These are phyloP conservation scores for Dermolepida albohirtum DNA, from an alignment of 2,888 invertebrate genomes.

Conservation along the genomic window DNA sequence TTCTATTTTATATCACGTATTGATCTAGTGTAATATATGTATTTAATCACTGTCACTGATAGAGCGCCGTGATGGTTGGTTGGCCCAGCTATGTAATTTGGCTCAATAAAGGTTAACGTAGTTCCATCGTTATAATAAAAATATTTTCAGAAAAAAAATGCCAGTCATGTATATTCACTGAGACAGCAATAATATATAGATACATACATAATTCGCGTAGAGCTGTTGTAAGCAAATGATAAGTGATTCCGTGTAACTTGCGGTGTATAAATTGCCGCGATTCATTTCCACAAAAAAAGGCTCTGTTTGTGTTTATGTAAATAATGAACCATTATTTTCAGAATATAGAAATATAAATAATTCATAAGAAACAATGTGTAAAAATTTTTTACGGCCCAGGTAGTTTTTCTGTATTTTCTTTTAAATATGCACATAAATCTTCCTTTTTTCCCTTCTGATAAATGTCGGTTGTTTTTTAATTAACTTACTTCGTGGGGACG, in stretches of 20 bases:
- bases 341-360: too few species aligned
- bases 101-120: conserved; percentile 7
- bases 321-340: conserved; percentile 1
- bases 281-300: neutral
- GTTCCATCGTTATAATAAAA: conserved; percentile 9
- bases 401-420: too few species aligned
- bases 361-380: too few species aligned
- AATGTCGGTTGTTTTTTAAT: too few species aligned
- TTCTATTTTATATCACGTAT: conserved; percentile 18
- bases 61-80: conserved; percentile 1
- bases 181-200: neutral
- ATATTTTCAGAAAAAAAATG: neutral
- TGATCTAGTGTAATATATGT: conserved; percentile 15
- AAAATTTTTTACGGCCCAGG: too few species aligned
- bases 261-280: conserved; percentile 1
- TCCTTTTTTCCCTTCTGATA: too few species aligned
- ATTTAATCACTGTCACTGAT: conserved; percentile 33
- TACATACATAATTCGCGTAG: conserved; percentile 1
- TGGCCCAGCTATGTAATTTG: neutral
- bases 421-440: too few species aligned
- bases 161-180: neutral
- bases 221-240: neutral
- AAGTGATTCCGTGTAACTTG: conserved; percentile 1
- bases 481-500: too few species aligned
- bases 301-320: neutral